phyloP scores from a whole-genome alignment of 2,797 vertebrate genomes.

The Echeneis naucrates region DNA sequence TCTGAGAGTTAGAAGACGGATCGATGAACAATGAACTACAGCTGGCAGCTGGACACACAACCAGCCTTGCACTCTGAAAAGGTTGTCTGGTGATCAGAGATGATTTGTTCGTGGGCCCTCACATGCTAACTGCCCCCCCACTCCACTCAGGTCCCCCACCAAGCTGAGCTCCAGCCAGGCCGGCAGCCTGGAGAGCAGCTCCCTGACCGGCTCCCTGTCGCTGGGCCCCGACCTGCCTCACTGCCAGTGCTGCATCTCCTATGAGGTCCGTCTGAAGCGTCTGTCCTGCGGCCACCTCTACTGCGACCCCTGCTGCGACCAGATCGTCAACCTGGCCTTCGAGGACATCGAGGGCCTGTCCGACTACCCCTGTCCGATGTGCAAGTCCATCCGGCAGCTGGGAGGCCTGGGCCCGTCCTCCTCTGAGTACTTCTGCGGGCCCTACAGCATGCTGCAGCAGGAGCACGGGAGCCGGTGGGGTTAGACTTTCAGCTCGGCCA shows the following conservation, averaged over 20 bases:
- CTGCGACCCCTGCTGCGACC: constrained; percentile 85
- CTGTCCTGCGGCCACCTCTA: constrained; percentile 87
- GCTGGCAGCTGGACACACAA: no score
- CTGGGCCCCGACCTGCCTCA: constrained; percentile 83
- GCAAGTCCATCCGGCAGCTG: constrained; percentile 83
- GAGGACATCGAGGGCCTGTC: constrained; percentile 88
- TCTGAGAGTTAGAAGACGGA: no score
- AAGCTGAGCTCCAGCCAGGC: constrained; percentile 80
- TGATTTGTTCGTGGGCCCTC: background rate
- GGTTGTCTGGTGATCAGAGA: no score
- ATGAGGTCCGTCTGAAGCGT: constrained; percentile 81
- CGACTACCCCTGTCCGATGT: constrained; percentile 87
- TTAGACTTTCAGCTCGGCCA: constrained; percentile 11
- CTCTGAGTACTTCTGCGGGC: constrained; percentile 70
- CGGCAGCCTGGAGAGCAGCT: constrained; percentile 85
- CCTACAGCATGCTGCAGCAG: constrained; percentile 72
- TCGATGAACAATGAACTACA: no score
- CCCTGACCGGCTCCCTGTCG: constrained; percentile 83
- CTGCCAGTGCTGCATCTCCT: constrained; percentile 87
- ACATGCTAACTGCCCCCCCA: background rate
- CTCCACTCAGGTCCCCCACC: constrained; percentile 78
- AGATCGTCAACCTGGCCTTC: constrained; percentile 88
- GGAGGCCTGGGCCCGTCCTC: constrained; percentile 72
- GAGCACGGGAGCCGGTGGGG: constrained; percentile 73
- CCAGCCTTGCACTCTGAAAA: no score